Evolutionary conservation across 2,888 invertebrate genomes (phyloP), one percentile per base, ranked within the genome.

Genomic region (Oxytorus armatus): DNA sequence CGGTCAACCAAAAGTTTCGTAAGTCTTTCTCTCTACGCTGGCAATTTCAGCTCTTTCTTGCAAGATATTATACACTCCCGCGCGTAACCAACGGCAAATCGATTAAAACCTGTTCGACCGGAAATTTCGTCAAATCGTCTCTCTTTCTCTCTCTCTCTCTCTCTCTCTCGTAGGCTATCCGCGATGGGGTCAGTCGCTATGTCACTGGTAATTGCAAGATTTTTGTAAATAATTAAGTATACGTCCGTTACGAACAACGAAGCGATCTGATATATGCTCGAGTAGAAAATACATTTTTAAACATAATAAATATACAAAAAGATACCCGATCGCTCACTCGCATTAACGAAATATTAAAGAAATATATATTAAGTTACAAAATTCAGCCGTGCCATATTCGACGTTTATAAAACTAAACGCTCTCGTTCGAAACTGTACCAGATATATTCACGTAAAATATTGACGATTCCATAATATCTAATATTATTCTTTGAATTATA

Each of bases 81-180:
- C 57, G 57, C 75, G 68, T 61, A 23, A 72, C 51, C 25, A 44
- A 21, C 76, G 57, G 66, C 53, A 55, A 76, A 72, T 72, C 76
- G 79, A 79, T 79, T 76, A 72, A 79, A 61, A 79, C 76, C 72
- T 76, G 79, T 72, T 79, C 55, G 65, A 76, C 79, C 72, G 76
- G 79, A 79, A 79, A 76, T 79, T 79, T 79, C 72, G 79, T 79
- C 76, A 72, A 72, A 68, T 76, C 53, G 72, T 61, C 53, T 53
- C n/a, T n/a, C n/a, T n/a, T n/a, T n/a, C n/a, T n/a, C n/a, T n/a
- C n/a, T n/a, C n/a, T n/a, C n/a, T n/a, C n/a, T n/a, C n/a, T n/a
- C n/a, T n/a, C n/a, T n/a, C n/a, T n/a, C n/a, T n/a, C n/a, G n/a
- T n/a, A n/a, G 75, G 44, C 44, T 72, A 25, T 29, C n/a, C 51